Evolutionary conservation across 2,113 vertebrate species (phyloP), one percentile per base, ranked within the genome.

Genomic region (Tricholaema leucomelas): DNA sequence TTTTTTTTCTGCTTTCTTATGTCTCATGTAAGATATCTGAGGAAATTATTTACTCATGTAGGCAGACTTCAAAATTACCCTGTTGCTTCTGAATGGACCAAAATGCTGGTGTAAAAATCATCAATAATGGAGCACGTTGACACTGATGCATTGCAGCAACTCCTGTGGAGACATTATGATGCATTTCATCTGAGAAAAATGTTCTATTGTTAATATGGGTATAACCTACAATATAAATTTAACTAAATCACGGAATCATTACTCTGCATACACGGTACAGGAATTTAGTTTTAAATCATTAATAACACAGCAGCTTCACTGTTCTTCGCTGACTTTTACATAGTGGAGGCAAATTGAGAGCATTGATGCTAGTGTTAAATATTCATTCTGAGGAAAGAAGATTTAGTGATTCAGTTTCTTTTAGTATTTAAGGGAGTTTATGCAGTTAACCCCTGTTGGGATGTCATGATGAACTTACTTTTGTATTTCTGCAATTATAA

Each of bases 251-350:
- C 35, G 24, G 27, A 87, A 65, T 8, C 27, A 24, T 77, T 91
- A 64, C 24, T 74, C 44, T 44, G 15, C 30, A 44, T 67, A 60
- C 38, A 19, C 6, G 71, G 66, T 16, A 50, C 17, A 67, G 72
- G 91, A 38, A 60, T 44, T 69, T 52, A 48, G 23, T 90, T 93
- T 87, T 54, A 61, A 93, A 93, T 92, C 38, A 83, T 64, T 56
- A 82, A 77, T 74, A 66, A 44, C 8, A 54, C 8, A 65, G 15
- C 3, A 70, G 31, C 44, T 77, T 92, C 15, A 56, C 80, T 67
- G 44, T 77, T 46, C 36, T 85, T 63, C 64, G 85, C 54, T 17
- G 9, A 24, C 28, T 69, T 91, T 71, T 60, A 71, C 18, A 71
- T 9, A 78, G 30, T 27, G 27, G 10, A 52, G 78, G 33, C 35